Evolutionary conservation across 2,797 vertebrate species (phyloP).

Genomic region (Tiaroga cobitis): DNA sequence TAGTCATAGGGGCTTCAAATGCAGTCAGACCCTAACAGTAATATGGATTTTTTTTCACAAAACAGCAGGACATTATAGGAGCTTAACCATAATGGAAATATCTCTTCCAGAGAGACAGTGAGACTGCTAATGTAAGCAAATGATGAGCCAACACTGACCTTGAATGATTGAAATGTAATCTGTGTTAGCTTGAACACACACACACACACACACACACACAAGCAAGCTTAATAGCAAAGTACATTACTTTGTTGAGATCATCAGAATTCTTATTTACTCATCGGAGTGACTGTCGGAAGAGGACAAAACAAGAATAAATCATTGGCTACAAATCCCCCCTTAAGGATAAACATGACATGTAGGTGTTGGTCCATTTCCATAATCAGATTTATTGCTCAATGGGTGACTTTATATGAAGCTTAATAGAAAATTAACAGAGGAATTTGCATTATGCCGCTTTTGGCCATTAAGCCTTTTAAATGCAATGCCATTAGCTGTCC

Average conservation of each 20-base stretch:
- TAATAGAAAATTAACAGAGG: conserved; percentile 29
- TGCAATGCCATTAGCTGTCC: conserved; percentile 34
- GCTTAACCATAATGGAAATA: conserved; percentile 25
- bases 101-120: conserved; percentile 17
- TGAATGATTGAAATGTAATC: conserved; percentile 43
- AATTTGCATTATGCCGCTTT: background rate
- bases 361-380: conserved; percentile 53
- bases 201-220: background rate
- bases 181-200: conserved; percentile 4
- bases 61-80: conserved; percentile 7
- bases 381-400: conserved; percentile 34
- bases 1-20: background rate
- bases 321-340: conserved; percentile 26
- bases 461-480: conserved; percentile 27
- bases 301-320: conserved; percentile 10
- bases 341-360: conserved; percentile 27
- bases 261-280: conserved; percentile 13
- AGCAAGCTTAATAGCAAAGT: conserved; percentile 3
- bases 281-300: conserved; percentile 1
- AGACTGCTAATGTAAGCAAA: conserved; percentile 39
- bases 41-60: background rate
- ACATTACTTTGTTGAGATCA: conserved; percentile 15
- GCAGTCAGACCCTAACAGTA: background rate
- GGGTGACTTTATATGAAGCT: background rate
- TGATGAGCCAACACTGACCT: conserved; percentile 37